Evolutionary conservation across 1,140 invertebrate species (phyloP).

Genomic region (Drosophila tristis): DNA sequence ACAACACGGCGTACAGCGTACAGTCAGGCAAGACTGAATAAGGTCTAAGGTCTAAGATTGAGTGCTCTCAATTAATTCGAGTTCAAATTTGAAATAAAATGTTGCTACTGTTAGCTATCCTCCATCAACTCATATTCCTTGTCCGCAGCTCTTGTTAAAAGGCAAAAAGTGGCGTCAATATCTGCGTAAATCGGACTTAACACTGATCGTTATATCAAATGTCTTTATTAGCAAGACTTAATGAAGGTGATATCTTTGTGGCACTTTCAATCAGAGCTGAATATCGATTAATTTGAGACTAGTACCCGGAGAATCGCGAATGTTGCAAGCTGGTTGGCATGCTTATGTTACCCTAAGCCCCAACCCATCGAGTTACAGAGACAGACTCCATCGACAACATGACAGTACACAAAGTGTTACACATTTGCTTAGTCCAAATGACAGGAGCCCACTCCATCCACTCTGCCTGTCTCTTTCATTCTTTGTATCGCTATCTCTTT

Average conservation of each 20-base stretch:
- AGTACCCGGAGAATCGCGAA: neutral
- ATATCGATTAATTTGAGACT: too few species aligned
- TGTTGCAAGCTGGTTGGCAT: constrained; percentile 4
- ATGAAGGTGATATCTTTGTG: too few species aligned
- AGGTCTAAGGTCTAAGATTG: neutral
- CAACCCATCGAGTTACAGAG: constrained; percentile 3
- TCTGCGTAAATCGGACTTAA: too few species aligned
- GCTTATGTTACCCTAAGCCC: neutral
- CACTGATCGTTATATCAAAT: too few species aligned
- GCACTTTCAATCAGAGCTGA: too few species aligned
- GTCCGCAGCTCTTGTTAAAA: too few species aligned
- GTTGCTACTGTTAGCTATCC: too few species aligned
- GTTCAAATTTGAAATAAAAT: too few species aligned
- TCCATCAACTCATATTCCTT: too few species aligned
- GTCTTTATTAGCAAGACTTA: too few species aligned
- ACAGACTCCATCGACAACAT: constrained; percentile 23
- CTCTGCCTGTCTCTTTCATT: too few species aligned
- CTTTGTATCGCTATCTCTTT: neutral
- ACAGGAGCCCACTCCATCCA: constrained; percentile 19
- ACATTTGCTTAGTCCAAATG: constrained; percentile 45
- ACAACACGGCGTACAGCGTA: neutral
- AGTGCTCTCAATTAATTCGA: neutral
- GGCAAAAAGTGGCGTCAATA: too few species aligned
- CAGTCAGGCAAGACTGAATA: neutral
- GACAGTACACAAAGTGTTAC: constrained; percentile 47